Evolutionary conservation across 2,888 invertebrate species (phyloP).

Genomic region (Ectobius pallidus): DNA sequence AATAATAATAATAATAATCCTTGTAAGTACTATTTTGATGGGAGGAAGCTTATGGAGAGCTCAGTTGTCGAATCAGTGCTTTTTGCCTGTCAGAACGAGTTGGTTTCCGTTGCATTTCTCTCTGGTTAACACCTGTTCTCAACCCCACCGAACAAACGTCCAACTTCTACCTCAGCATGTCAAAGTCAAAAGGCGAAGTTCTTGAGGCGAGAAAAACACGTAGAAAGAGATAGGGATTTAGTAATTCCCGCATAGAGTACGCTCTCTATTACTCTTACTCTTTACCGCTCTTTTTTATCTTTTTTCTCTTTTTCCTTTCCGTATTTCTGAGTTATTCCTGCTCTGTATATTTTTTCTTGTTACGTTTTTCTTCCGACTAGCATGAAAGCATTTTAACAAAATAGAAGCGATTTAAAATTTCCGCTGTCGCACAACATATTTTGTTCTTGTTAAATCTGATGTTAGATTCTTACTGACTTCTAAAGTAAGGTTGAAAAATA

Average conservation of each 20-base stretch:
- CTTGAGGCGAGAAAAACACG: slow-evolving; percentile 17
- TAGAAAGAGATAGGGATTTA: background rate
- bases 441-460: background rate
- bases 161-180: slow-evolving; percentile 14
- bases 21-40: no score
- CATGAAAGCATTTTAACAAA: background rate
- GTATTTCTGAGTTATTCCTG: no score
- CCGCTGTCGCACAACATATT: background rate
- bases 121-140: slow-evolving; percentile 26
- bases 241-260: no score
- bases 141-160: slow-evolving; percentile 9
- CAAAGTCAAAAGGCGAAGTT: slow-evolving; percentile 28
- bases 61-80: slow-evolving; percentile 2
- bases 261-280: background rate
- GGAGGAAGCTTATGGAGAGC: background rate
- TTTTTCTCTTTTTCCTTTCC: no score
- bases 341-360: no score
- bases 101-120: slow-evolving; percentile 13
- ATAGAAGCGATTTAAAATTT: slow-evolving; percentile 2
- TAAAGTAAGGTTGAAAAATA: background rate
- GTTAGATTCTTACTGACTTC: background rate
- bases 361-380: no score
- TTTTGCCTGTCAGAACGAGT: slow-evolving; percentile 15
- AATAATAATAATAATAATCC: no score
- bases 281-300: background rate